Percentiles rank a stretch among this genome's conserved stretches.
These are phyloP conservation scores for Epizoanthus ramosus DNA, from an alignment of 92 coral and sea anemone species.

Conservation along the genomic window DNA sequence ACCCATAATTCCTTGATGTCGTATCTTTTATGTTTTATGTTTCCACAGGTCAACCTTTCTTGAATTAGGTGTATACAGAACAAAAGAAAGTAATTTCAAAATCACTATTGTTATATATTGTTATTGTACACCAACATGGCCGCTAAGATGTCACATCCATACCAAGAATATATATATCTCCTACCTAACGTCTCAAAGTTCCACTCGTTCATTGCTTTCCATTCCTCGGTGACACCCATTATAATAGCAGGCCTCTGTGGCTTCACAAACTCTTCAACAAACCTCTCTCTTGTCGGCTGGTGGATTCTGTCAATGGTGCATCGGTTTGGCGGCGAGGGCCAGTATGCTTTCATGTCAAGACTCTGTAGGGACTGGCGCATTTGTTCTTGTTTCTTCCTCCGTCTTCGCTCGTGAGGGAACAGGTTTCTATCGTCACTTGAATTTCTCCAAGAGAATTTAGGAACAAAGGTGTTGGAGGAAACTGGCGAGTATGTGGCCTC, in stretches of 20 bases:
- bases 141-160: too few relatives aligned
- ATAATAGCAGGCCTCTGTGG: constrained; percentile 70
- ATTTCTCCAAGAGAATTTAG: constrained; percentile 37
- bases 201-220: constrained; percentile 72
- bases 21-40: too few relatives aligned
- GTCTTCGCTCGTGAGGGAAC: constrained; percentile 72
- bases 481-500: constrained; percentile 2
- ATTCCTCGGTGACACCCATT: constrained; percentile 73
- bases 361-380: constrained; percentile 49
- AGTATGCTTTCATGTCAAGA: constrained; percentile 49
- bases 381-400: constrained; percentile 43
- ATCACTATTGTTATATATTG: too few relatives aligned
- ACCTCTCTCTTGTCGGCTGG: constrained; percentile 65
- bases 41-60: too few relatives aligned
- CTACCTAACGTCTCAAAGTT: constrained; percentile 74
- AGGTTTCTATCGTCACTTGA: constrained; percentile 31
- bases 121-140: too few relatives aligned
- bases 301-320: constrained; percentile 71
- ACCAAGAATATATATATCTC: not conserved
- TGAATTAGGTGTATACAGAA: too few relatives aligned
- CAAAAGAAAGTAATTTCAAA: too few relatives aligned
- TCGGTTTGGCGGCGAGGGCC: constrained; percentile 40
- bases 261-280: constrained; percentile 58
- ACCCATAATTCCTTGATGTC: too few relatives aligned
- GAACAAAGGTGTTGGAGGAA: not conserved